Evolutionary conservation across 92 coral and sea anemone species (phyloP).

Genomic region (Phenganax stokvisi): DNA sequence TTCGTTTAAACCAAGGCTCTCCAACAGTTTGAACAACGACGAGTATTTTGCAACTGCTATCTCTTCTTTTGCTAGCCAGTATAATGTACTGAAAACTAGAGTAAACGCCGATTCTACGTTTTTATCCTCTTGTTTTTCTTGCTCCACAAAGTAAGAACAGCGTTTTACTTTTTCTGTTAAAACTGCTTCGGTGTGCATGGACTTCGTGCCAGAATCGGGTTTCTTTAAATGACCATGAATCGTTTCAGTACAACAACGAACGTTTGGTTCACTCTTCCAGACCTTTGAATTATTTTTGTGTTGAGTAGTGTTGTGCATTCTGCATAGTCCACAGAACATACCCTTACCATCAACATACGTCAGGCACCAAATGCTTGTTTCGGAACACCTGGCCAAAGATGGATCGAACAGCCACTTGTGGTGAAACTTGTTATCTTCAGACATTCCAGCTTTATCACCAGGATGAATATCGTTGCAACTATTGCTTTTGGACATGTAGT

Average conservation of each 20-base stretch:
- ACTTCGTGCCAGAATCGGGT: not conserved
- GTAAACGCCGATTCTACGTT: too few species aligned
- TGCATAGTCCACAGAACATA: constrained; percentile 21
- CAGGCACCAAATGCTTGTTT: constrained; percentile 24
- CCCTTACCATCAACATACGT: constrained; percentile 13
- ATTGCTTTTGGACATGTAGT: constrained; percentile 18
- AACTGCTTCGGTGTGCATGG: too few species aligned
- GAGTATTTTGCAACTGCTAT: constrained; percentile 14
- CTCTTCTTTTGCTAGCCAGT: constrained; percentile 3
- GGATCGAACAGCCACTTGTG: constrained; percentile 33
- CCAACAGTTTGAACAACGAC: constrained; percentile 25
- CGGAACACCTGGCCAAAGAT: constrained; percentile 10
- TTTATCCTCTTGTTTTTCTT: too few species aligned
- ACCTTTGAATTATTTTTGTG: constrained; percentile 24
- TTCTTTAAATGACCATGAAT: constrained; percentile 10
- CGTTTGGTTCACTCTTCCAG: constrained; percentile 16
- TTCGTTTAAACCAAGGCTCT: constrained; percentile 1
- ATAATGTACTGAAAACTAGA: too few species aligned
- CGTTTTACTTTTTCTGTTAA: too few species aligned
- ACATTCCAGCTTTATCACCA: constrained; percentile 8
- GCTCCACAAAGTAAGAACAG: too few species aligned
- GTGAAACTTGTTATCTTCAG: constrained; percentile 33
- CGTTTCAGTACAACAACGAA: constrained; percentile 29
- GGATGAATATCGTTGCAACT: constrained; percentile 17
- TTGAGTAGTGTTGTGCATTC: constrained; percentile 31